phyloP scores from a whole-genome alignment of 2,888 invertebrate species.

The Schizaphis graminum region DNA sequence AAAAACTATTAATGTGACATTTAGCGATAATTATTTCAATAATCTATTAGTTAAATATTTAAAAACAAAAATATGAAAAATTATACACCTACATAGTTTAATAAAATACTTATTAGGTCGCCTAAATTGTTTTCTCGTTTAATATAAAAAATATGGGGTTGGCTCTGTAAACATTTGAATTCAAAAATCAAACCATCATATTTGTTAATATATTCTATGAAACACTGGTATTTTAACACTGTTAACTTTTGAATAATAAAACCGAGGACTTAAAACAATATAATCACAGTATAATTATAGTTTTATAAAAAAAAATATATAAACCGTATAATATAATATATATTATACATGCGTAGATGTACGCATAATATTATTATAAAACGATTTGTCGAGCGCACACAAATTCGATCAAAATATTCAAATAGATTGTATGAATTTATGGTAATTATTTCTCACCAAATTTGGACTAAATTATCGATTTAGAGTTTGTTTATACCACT shows the following conservation, averaged over 20 bases:
- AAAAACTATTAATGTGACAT: neutral
- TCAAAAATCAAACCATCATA: neutral
- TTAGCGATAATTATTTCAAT: neutral
- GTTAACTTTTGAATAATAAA: neutral
- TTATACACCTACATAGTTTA: neutral
- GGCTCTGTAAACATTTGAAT: neutral
- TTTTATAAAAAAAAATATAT: neutral
- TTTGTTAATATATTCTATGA: neutral
- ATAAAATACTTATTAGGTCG: neutral
- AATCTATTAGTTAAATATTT: neutral
- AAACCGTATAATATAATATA: neutral
- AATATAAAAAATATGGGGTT: neutral
- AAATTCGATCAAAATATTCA: neutral
- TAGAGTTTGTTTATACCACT: neutral
- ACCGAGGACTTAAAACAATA: neutral
- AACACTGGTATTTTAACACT: neutral
- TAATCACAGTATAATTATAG: neutral
- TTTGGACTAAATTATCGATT: neutral
- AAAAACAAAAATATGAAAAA: neutral
- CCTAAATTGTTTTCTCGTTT: neutral
- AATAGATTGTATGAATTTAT: neutral
- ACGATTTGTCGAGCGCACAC: neutral
- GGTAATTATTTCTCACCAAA: neutral
- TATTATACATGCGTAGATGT: neutral
- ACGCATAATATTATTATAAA: neutral